Evolutionary conservation across 53 echinoderm and acorn worm genomes (phyloP), one percentile per base, ranked within the genome.

Genomic region (Holothuria scabra): DNA sequence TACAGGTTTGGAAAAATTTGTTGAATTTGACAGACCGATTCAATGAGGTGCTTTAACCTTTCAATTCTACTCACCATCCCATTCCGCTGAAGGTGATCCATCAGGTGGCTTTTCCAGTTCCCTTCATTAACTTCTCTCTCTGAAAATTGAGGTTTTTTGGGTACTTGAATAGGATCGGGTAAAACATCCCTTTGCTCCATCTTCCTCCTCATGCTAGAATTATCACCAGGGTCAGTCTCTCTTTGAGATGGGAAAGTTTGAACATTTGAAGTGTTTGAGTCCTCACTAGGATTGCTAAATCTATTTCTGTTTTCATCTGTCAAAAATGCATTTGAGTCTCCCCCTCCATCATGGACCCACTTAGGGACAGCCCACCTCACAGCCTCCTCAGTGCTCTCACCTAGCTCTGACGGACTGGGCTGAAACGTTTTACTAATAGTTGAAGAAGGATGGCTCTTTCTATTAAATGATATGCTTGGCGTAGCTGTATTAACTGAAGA

Each of bases 331-430:
- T 20, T 24, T 5, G 25, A 9, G n/a, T 63, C 63, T 56, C 31
- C 48, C 26, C 30, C 57, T 8, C 76, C 59, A 12, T 76, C 76
- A 29, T 56, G 28, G 14, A 56, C 76, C 76, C 76, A 76, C 25
- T 23, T 56, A 21, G 76, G 76, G 13, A 76, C 5, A 19, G 76
- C 76, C 76, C 76, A 76, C 76, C 32, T 24, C 8, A 76, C 56
- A 28, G 12, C 76, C 21, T 29, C 34, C 4, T 74, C 44, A 23
- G 20, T 13, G 30, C 56, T 31, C 3, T 13, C 12, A 1, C 48
- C 48, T 48, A 48, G 12, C 48, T 48, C 48, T 13, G 48, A 48
- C 12, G 48, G 48, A 48, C 48, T 48, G 1, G 48, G 48, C 14
- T 48, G 48, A 13, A 10, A 48, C 7, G 11, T 10, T 3, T 48